Percentiles rank a stretch among this genome's conserved stretches.
Conservation (phyloP, 2,797 vertebrate species). For the Garrulus glandarius region DNA sequence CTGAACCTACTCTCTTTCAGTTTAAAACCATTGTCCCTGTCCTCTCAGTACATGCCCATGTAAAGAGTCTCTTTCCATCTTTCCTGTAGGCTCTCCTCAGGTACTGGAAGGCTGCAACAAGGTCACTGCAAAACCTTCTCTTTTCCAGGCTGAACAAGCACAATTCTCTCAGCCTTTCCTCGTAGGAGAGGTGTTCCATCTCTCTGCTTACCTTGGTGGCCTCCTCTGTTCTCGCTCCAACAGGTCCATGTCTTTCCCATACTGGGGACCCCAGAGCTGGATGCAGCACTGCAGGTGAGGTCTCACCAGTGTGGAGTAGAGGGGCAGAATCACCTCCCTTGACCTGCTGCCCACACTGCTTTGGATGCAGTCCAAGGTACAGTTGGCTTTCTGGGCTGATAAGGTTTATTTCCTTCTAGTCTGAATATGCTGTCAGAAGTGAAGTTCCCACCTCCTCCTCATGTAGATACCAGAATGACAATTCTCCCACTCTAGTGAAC, state of each 20-base stretch:
- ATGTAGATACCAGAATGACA: not conserved
- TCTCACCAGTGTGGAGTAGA: not conserved
- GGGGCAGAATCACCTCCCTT: not conserved
- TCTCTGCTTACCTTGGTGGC: not conserved
- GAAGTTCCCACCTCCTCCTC: not conserved
- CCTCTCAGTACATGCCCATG: not conserved
- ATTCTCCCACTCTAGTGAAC: not conserved
- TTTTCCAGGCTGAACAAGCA: not conserved
- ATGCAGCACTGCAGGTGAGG: not conserved
- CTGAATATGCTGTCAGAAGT: not conserved
- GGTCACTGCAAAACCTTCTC: accelerated
- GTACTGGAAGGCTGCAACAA: not conserved
- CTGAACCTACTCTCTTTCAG: not conserved
- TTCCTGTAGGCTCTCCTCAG: not conserved
- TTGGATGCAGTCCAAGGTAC: not conserved
- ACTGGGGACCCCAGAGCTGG: too few relatives aligned
- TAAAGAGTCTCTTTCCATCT: not conserved
- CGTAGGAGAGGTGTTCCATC: not conserved
- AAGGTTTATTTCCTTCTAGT: not conserved
- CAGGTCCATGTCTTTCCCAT: not conserved
- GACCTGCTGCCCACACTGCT: not conserved
- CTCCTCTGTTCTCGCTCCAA: not conserved
- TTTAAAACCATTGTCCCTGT: not conserved
- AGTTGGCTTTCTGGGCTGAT: not conserved
- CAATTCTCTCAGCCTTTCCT: not conserved